Base-by-base conservation (phyloP, 2,888 invertebrate species). In the Apotomis betuletana region DNA sequence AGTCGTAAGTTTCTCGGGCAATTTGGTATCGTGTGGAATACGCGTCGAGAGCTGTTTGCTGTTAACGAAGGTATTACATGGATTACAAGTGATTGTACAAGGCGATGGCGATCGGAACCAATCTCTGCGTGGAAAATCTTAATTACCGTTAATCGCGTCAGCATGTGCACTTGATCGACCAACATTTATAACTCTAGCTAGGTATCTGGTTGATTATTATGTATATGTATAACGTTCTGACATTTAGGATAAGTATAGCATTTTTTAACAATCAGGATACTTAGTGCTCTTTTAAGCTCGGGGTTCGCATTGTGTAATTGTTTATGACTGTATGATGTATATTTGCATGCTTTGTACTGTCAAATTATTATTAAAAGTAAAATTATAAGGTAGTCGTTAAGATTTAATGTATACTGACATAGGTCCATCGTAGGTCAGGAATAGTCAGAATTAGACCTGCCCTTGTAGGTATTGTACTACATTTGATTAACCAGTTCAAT, bases 401-500 rank as follows among this genome's bases (percentile, higher is more conserved):
- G 27, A 15, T 15, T 15, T 15, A 15, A 15, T 15, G 15, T 15
- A 15, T 15, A 15, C 15, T 15, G 15, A 15, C 15, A 15, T 15
- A 15, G 15, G 15, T 15, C 27, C 27, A 27, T 27, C 27, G 27
- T 27, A 27, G 27, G 27, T 27, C 27, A 27, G 27, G 2, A 27
- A 27, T 27, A 27, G 27, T 27, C 27, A 27, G 27, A 2, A 27
- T 27, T 2, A 27, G 27, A 27, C 27, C 27, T 27, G 2, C 27
- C 27, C 44, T 44, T 6, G 44, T 44, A 44, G 0, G 8, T 44
- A n/a, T n/a, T n/a, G 44, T 44, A 3, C 8, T 44, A 57, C 52
- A 69, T 46, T 72, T 67, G 61, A 60, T 6, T 27, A 58, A 78
- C 76, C 54, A 15, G 41, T 65, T 38, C 49, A 49, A 15, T 36